These are phyloP conservation scores for Astreopora myriophthalma DNA, from an alignment of 64 coral and sea anemone species.

Conservation along the genomic window DNA sequence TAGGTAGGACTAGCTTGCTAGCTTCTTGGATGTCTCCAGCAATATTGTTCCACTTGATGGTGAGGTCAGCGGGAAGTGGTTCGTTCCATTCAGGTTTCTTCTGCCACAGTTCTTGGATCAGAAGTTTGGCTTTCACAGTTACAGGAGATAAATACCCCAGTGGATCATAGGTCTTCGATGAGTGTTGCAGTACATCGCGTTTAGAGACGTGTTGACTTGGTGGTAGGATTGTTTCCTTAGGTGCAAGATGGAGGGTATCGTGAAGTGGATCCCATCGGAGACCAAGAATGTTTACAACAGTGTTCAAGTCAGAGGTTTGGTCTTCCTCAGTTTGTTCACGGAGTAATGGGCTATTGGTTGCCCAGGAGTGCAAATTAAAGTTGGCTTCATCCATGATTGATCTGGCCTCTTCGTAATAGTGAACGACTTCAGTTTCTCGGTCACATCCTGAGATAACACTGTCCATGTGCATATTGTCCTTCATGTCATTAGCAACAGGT, in stretches of 20 bases:
- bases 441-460: not conserved
- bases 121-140: not conserved
- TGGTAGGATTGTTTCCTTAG: not conserved
- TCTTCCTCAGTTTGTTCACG: too few species aligned
- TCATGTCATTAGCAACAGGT: not conserved
- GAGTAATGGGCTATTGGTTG: too few species aligned
- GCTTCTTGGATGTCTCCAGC: constrained; percentile 2
- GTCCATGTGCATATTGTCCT: constrained; percentile 27
- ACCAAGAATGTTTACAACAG: too few species aligned
- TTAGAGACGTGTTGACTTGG: not conserved
- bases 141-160: not conserved
- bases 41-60: not conserved
- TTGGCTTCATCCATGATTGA: not conserved
- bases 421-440: not conserved
- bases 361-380: not conserved
- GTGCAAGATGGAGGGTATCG: not conserved
- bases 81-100: not conserved
- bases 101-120: not conserved
- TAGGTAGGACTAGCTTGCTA: constrained; percentile 4
- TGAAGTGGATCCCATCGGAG: too few species aligned
- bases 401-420: not conserved
- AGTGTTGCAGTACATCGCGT: not conserved
- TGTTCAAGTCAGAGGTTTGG: too few species aligned
- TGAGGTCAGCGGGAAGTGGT: constrained; percentile 9
- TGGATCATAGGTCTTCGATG: constrained; percentile 14